These are phyloP conservation scores for Drosophila rhopaloa DNA, from an alignment of 1,140 invertebrate genomes.

Conservation along the genomic window DNA sequence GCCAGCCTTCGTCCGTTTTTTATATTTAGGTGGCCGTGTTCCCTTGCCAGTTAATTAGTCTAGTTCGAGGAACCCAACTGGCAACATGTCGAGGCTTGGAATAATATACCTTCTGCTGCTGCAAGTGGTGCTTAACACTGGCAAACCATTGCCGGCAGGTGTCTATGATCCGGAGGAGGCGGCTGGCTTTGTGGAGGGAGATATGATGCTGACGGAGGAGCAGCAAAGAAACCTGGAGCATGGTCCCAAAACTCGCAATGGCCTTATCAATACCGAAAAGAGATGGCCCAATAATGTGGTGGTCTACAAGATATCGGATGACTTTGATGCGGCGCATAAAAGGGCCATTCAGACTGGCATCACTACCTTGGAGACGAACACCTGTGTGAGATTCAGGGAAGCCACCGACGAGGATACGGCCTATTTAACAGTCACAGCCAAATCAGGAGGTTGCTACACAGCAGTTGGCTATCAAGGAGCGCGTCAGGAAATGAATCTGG, in stretches of 20 bases:
- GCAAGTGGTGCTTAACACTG: conserved; percentile 7
- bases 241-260: conserved; percentile 85
- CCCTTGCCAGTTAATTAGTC: conserved; percentile 34
- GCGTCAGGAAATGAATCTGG: conserved; percentile 86
- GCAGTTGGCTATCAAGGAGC: conserved; percentile 86
- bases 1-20: conserved; percentile 15
- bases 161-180: conserved; percentile 63
- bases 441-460: conserved; percentile 85
- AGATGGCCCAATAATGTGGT: conserved; percentile 88
- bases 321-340: conserved; percentile 62
- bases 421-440: conserved; percentile 57
- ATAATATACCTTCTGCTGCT: conserved; percentile 37
- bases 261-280: conserved; percentile 86
- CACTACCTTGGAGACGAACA: conserved; percentile 49
- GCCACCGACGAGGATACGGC: conserved; percentile 59
- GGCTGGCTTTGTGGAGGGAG: conserved; percentile 83
- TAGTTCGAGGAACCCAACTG: conserved; percentile 27
- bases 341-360: conserved; percentile 64
- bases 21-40: conserved; percentile 24
- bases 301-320: conserved; percentile 86
- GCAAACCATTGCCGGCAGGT: conserved; percentile 28
- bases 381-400: conserved; percentile 61
- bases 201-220: conserved; percentile 85
- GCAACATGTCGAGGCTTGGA: conserved; percentile 47
- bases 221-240: conserved; percentile 62